Base-by-base conservation (phyloP, 2,113 vertebrate species). In the Jacana jacana region DNA sequence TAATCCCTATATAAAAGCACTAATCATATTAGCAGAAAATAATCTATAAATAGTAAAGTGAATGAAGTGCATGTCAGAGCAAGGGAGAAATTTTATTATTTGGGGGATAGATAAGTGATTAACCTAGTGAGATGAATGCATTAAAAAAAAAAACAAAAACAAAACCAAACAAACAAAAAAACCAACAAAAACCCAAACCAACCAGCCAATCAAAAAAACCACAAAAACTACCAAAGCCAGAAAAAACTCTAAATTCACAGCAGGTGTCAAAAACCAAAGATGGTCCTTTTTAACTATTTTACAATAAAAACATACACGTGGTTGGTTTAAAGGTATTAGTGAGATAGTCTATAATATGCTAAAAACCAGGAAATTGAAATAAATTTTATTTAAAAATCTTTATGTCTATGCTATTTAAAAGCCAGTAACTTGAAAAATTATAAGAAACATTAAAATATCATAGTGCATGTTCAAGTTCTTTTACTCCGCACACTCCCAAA, bases 1-100 rank as follows among this genome's bases (percentile, higher is more conserved):
- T 81, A 97, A 95, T 91, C 69, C 49, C n/a, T 54, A n/a, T 78
- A 52, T 63, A 91, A 89, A 96, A 78, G 7, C 7, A 72, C 28
- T 96, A 70, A 83, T 87, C 79, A 93, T 42, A 89, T 96, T 95
- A 95, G 57, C 51, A 85, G 64, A 61, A 86, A 93, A 85, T 37
- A 61, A 86, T 80, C 30, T 86, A 78, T 37, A 72, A 86, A 40
- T 33, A 18, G 40, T 68, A 58, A 76, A 89, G 44, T 9, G 13
- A 94, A 82, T 66, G 48, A 89, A 75, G 24, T 66, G 9, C 6
- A 58, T 13, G 4, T 37, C n/a, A 89, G 85, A 87, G 13, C 55
- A 54, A 73, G 30, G 25, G 7, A 87, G 73, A 90, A 72, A 9
- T 49, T 95, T 84, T 68, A 49, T 49, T 87, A 55, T 81, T 97